Conservation (phyloP, 2,797 vertebrate genomes). For the Gallinago nigripennis region DNA sequence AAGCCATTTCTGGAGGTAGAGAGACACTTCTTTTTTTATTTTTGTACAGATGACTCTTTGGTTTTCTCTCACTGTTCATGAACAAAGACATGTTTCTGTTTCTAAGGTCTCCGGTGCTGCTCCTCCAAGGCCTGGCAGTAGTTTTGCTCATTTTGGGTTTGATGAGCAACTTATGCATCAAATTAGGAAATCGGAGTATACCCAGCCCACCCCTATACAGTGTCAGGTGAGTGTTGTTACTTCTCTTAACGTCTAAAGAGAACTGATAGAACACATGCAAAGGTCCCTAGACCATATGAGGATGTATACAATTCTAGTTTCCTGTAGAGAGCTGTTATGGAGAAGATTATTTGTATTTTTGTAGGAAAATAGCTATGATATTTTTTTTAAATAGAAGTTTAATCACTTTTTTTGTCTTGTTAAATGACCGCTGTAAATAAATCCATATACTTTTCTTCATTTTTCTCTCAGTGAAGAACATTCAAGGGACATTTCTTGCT, state of each 20-base stretch:
- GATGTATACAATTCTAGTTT: not conserved
- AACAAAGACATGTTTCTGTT: constrained; percentile 31
- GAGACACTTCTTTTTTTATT: not conserved
- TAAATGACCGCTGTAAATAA: not conserved
- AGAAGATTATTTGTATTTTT: not conserved
- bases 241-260: not conserved
- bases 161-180: constrained; percentile 98
- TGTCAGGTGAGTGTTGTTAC: constrained; percentile 86
- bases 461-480: not conserved
- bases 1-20: not conserved
- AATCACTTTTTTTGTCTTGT: not conserved
- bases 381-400: not conserved
- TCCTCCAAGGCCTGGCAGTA: constrained; percentile 92
- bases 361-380: not conserved
- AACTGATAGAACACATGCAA: rapidly evolving
- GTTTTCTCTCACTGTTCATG: not conserved
- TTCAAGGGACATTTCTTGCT: not conserved
- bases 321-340: not conserved
- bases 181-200: constrained; percentile 98
- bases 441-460: not conserved
- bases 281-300: not conserved
- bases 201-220: constrained; percentile 97
- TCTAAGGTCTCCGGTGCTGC: constrained; percentile 95
- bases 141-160: constrained; percentile 97
- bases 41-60: not conserved